Base-by-base conservation (phyloP, 2,797 vertebrate genomes). In the Argyrosomus regius region DNA sequence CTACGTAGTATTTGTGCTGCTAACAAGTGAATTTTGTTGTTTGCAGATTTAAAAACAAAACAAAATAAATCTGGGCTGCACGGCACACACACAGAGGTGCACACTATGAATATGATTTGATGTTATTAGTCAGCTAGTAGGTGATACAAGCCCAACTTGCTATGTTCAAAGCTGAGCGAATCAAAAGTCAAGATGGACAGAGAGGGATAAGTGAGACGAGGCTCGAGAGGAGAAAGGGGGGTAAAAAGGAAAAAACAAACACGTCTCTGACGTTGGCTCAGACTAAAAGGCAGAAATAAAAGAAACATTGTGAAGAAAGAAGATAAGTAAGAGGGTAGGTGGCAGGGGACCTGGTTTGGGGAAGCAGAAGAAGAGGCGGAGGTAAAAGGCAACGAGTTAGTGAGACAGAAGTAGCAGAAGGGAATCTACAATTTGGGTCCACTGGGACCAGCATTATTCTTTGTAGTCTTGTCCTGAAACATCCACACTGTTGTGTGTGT, bases 401-500 rank as follows among this genome's bases (percentile, higher is more conserved):
- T 72, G 46, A 75, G 82, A 67, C 74, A 72, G 58, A 61, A 81
- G 41, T 66, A 58, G 39, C 58, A 86, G 79, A 78, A 52, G 80
- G 52, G 73, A 83, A 81, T 81, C 75, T 4, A 88, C 75, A 81
- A 61, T 56, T 16, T 3, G 2, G 39, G 54, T 77, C 84, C 68
- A 18, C 1, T 49, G 88, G 78, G 87, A 71, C n/a, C 28, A 63
- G 71, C 52, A 50, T 39, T 18, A 11, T n/a, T 81, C 63, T 90
- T 84, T 88, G 81, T 77, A 72, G 80, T 71, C 24, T 43, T 60
- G 50, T 81, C 84, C 81, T 83, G 53, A 81, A 75, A 84, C 72
- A 66, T 65, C 35, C 28, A 52, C 24, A 39, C 49, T 39, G 26
- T 20, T 67, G 45, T 61, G 39, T 77, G 31, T 31, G n/a, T 69